A percentile compares a stretch with the other conserved stretches of the same genome.
Evolutionary conservation across 1,140 invertebrate genomes (phyloP).

Genomic region (Saccostrea cuccullata): DNA sequence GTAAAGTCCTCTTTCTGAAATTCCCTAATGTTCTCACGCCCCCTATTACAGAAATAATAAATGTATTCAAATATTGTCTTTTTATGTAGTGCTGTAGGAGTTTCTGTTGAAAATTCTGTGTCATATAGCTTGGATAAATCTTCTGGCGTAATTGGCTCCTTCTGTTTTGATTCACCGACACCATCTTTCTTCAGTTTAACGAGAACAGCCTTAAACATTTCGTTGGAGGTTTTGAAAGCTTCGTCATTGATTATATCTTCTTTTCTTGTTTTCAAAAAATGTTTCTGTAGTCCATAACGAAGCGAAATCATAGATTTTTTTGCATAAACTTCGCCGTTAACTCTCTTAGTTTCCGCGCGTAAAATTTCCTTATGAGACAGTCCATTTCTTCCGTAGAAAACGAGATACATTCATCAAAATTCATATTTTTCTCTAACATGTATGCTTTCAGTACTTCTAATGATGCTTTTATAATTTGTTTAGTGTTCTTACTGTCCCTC

Average conservation of each 20-base stretch:
- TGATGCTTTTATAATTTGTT: too few relatives aligned
- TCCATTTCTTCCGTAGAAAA: not conserved
- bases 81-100: constrained; percentile 35
- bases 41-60: too few relatives aligned
- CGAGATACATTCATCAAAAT: not conserved
- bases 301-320: constrained; percentile 25
- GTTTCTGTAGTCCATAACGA: constrained; percentile 1
- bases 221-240: not conserved
- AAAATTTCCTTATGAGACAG: constrained; percentile 13
- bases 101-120: constrained; percentile 7
- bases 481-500: too few relatives aligned
- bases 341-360: constrained; percentile 16
- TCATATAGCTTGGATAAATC: constrained; percentile 38
- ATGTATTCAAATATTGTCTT: constrained; percentile 27
- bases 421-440: not conserved
- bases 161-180: constrained; percentile 28
- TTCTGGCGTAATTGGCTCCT: constrained; percentile 17
- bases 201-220: constrained; percentile 46
- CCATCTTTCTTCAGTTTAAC: constrained; percentile 32
- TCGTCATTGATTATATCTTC: constrained; percentile 38
- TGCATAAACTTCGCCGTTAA: constrained; percentile 27
- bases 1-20: too few relatives aligned
- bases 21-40: too few relatives aligned
- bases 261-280: constrained; percentile 28
- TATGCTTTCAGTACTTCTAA: not conserved